Percentiles rank a stretch among this genome's conserved stretches.
These are phyloP conservation scores for Tangara arthus DNA, from an alignment of 2,797 vertebrate genomes.

Conservation along the genomic window DNA sequence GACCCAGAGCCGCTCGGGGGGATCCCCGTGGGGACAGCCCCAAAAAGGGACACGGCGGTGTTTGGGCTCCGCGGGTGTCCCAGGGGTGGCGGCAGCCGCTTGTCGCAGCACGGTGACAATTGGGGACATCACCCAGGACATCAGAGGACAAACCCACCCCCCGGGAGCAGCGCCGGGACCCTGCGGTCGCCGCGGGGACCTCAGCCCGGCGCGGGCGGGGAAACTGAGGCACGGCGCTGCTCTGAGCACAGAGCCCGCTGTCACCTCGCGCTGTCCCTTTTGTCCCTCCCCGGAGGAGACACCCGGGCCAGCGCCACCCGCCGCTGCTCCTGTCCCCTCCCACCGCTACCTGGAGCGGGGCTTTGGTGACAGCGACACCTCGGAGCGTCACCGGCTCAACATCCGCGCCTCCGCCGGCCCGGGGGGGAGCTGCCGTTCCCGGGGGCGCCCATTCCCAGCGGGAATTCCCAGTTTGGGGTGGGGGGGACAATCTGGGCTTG, in stretches of 20 bases:
- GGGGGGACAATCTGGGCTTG: too few species aligned
- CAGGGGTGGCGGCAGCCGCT: too few species aligned
- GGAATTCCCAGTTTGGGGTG: background rate
- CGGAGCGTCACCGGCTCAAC: fast-evolving
- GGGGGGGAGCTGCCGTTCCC: background rate
- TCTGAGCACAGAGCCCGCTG: background rate
- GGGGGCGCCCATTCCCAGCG: background rate
- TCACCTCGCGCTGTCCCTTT: background rate
- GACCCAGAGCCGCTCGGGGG: too few species aligned
- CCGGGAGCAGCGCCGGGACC: too few species aligned
- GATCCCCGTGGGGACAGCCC: background rate
- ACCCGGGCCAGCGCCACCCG: background rate
- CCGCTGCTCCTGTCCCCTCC: background rate
- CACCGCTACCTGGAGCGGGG: background rate
- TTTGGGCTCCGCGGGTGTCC: background rate
- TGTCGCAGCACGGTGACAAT: background rate
- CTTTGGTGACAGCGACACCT: background rate
- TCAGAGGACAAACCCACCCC: too few species aligned
- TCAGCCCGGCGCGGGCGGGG: background rate
- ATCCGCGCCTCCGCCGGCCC: background rate
- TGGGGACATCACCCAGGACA: background rate
- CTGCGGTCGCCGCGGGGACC: background rate
- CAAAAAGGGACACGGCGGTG: background rate
- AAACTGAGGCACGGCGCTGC: background rate
- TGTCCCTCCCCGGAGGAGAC: fast-evolving